Conservation (phyloP, 2,113 vertebrate species). For the Phycodurus eques region DNA sequence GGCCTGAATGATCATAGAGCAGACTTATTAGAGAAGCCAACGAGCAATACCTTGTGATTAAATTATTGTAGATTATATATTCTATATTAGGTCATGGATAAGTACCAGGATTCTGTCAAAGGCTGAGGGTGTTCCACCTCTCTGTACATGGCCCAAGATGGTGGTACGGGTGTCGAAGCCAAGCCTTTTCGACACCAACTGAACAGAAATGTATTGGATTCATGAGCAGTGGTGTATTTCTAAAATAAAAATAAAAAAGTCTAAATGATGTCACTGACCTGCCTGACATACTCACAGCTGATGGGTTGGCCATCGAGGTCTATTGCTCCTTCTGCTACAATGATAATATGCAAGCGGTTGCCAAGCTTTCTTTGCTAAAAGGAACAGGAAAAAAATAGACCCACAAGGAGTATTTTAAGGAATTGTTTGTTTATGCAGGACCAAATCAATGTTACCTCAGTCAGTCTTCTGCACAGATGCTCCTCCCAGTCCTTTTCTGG, state of each 20-base stretch:
- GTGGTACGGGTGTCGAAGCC: constrained; percentile 91
- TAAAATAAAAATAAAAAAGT: not conserved
- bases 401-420: not conserved
- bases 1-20: constrained; percentile 68
- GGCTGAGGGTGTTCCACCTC: constrained; percentile 90
- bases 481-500: constrained; percentile 91
- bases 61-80: not conserved
- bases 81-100: not conserved
- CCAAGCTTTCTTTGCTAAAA: constrained; percentile 81
- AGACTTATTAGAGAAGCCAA: not conserved
- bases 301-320: constrained; percentile 79
- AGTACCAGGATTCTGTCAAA: constrained; percentile 91
- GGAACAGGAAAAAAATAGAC: not conserved
- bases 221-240: constrained; percentile 1
- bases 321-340: constrained; percentile 90
- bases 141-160: constrained; percentile 90
- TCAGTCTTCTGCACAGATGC: constrained; percentile 86
- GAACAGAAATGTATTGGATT: constrained; percentile 10
- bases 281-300: constrained; percentile 80
- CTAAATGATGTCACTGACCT: constrained; percentile 65
- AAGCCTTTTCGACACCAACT: constrained; percentile 86
- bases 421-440: not conserved
- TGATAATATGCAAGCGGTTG: constrained; percentile 91
- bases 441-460: constrained; percentile 68
- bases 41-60: not conserved